phyloP scores from a whole-genome alignment of 1,140 invertebrate species.

The Leptinotarsa texana region DNA sequence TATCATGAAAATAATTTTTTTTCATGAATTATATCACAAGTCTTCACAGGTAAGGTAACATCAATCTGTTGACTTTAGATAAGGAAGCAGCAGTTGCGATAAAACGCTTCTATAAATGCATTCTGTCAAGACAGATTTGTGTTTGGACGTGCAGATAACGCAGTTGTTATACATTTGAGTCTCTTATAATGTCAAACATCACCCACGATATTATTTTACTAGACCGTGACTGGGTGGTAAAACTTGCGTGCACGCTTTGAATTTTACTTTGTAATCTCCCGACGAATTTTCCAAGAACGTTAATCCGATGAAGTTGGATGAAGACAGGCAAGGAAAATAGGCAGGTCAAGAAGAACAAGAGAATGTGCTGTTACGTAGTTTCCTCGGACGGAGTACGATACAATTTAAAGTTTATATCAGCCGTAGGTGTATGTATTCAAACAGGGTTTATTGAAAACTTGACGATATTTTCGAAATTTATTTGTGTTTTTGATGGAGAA shows the following conservation, averaged over 20 bases:
- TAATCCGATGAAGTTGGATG: neutral
- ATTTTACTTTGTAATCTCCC: constrained; percentile 2
- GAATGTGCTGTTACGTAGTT: neutral
- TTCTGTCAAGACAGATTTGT: neutral
- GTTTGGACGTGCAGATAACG: neutral
- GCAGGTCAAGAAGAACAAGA: neutral
- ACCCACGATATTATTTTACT: neutral
- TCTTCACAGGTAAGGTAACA: neutral
- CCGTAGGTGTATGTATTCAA: no score
- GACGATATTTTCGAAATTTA: no score
- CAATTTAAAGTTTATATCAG: no score
- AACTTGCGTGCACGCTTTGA: neutral
- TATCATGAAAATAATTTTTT: no score
- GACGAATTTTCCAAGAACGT: neutral
- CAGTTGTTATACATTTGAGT: neutral
- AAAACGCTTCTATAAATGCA: neutral
- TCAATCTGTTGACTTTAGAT: neutral
- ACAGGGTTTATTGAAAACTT: no score
- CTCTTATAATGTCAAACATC: neutral
- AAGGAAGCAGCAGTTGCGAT: constrained; percentile 5
- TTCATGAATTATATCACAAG: neutral
- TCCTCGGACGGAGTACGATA: neutral
- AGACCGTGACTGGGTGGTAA: neutral
- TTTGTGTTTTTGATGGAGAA: no score
- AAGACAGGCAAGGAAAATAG: neutral